phyloP scores from a whole-genome alignment of 2,888 invertebrate species.

The Drosophila borealis region DNA sequence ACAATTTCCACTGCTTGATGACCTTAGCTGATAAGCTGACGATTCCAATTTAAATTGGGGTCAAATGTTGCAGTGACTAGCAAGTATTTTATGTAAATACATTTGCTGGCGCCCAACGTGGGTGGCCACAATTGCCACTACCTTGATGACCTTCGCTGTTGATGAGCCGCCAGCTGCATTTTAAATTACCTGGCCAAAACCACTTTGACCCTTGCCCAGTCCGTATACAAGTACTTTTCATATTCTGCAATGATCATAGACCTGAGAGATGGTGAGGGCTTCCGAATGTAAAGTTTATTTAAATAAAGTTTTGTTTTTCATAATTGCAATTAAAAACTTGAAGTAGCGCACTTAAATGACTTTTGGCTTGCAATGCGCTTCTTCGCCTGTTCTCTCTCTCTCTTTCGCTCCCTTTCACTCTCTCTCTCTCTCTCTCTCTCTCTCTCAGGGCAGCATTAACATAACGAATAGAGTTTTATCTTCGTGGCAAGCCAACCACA shows the following conservation, averaged over 20 bases:
- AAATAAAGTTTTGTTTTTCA: constrained; percentile 62
- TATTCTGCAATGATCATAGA: constrained; percentile 8
- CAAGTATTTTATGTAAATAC: not conserved
- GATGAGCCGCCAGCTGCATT: constrained; percentile 8
- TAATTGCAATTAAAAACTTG: constrained; percentile 74
- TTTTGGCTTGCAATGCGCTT: constrained; percentile 40
- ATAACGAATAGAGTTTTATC: constrained; percentile 62
- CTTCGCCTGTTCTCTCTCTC: not conserved
- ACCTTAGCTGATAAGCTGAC: not conserved
- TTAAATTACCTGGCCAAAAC: constrained; percentile 23
- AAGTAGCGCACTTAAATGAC: constrained; percentile 67
- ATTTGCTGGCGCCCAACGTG: constrained; percentile 1
- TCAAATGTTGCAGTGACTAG: not conserved
- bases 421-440: constrained; percentile 3
- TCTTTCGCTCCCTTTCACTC: not conserved
- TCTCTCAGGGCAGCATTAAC: constrained; percentile 37
- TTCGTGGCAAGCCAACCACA: constrained; percentile 64
- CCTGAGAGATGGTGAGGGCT: constrained; percentile 4
- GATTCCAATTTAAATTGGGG: not conserved
- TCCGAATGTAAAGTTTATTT: constrained; percentile 43
- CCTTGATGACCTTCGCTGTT: constrained; percentile 1
- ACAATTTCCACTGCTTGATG: not conserved
- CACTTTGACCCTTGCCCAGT: constrained; percentile 43
- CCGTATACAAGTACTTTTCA: constrained; percentile 2
- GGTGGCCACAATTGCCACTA: not conserved